These are phyloP conservation scores for Drepana falcataria DNA, from an alignment of 2,888 invertebrate genomes.

Conservation along the genomic window DNA sequence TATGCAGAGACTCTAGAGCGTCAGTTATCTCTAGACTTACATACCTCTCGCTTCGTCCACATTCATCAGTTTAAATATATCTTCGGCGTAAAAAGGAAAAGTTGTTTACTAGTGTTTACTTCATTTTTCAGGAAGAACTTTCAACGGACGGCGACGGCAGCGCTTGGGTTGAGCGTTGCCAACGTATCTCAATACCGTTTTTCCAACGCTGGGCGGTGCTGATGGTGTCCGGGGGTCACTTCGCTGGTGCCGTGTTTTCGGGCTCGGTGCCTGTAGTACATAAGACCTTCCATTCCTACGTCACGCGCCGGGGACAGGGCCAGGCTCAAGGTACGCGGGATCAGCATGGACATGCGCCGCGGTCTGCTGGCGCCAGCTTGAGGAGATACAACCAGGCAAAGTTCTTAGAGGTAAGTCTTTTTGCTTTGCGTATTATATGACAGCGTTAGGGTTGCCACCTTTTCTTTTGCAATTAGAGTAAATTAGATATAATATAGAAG, in stretches of 20 bases:
- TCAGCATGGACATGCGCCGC: conserved; percentile 79
- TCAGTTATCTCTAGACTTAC: too few species aligned
- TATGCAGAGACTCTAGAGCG: too few species aligned
- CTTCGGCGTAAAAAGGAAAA: too few species aligned
- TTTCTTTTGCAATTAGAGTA: too few species aligned
- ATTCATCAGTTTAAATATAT: too few species aligned
- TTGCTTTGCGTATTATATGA: too few species aligned
- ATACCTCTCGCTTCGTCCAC: too few species aligned
- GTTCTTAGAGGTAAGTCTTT: conserved; percentile 80
- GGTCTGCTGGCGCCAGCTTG: conserved; percentile 89
- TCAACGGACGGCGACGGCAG: conserved; percentile 66
- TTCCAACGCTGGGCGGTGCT: conserved; percentile 84
- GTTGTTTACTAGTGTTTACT: too few species aligned
- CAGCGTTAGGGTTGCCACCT: too few species aligned
- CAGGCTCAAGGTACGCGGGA: conserved; percentile 85
- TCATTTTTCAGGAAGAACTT: conserved; percentile 60
- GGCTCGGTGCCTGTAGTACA: conserved; percentile 78
- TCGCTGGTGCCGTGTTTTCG: conserved; percentile 61
- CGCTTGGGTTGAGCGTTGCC: conserved; percentile 59
- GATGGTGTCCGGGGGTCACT: conserved; percentile 88
- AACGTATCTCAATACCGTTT: conserved; percentile 53
- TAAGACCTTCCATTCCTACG: conserved; percentile 92
- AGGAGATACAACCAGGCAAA: conserved; percentile 89
- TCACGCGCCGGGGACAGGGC: conserved; percentile 90
- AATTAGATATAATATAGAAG: too few species aligned